Base-by-base conservation (phyloP, 2,888 invertebrate genomes). In the Anoplius nigerrimus region DNA sequence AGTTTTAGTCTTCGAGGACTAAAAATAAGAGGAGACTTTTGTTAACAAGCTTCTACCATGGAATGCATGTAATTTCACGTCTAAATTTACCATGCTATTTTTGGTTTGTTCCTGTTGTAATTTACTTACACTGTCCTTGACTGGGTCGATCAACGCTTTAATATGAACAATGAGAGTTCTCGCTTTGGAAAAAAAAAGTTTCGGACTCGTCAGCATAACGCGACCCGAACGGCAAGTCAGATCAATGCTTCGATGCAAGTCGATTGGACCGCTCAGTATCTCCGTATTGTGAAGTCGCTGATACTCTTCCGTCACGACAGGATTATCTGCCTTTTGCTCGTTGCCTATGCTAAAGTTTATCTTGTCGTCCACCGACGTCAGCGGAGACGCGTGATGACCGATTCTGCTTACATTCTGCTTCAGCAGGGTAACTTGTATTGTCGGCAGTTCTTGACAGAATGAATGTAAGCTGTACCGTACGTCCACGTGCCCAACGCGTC, bases 261-360 rank as follows among this genome's bases (percentile, higher is more conserved):
- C 93, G 55, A 97, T 91, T 0, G 98, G 98, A 0, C 98, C 98
- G 15, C 97, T 97, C 53, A 98, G 89, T 69, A 98, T 94, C 86
- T 97, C 97, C 0, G 97, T 96, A 86, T 97, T 96, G 84, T 97
- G 96, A 5, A 95, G 94, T 79, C 95, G 93, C 57, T 96, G 90
- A 88, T 96, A 97, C 88, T 95, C 95, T 75, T 92, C 94, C 18
- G 93, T 94, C 52, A 93, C 91, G 0, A 95, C 94, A 0, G 95
- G 95, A 89, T 95, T 95, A 76, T 94, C 94, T 46, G 76, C 81
- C 20, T 86, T 88, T 48, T 84, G 84, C 18, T 88, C 88, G 27
- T 78, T 77, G 13, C 84, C 83, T 62, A 89, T 83, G 70, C 83
- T 88, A 67, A 89, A 90, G 43, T 89, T 90, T 60, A 92, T 90